Evolutionary conservation across 1,140 invertebrate species (phyloP), one percentile per base, ranked within the genome.

Genomic region (Psilanteris sp.): DNA sequence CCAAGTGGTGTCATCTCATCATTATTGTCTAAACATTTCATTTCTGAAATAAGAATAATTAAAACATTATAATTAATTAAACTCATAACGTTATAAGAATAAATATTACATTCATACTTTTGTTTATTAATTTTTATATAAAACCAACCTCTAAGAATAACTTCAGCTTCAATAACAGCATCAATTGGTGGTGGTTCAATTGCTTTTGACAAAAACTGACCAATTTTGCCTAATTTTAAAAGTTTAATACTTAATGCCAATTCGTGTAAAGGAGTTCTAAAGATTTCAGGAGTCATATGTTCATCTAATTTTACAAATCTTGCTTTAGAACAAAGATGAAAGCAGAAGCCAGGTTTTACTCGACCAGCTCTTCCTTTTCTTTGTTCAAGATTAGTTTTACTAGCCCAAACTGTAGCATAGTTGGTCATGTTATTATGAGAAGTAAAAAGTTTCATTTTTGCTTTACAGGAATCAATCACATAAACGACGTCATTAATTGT

Each of bases 401-500:
- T 96, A 0, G 96, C 96, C 96, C 96, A 97, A 8, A 97, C 95
- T 0, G 96, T 96, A 0, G 96, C 95, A 83, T 98, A 97, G 78
- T 96, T 97, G 0, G 96, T 96, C 91, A 98, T 94, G 86, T 98
- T 98, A 80, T 97, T 97, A 81, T 98, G 96, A 0, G 96, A 96
- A 0, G 96, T 96, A 81, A 97, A 98, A 27, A 97, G 89, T 81
- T 98, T 98, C 90, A 97, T 95, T 83, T 98, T 98, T 0, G 96
- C 95, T 88, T 97, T 97, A 82, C 97, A 97, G 24, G 94, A 94
- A 86, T 99, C 97, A 77, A 99, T 95, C 0, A 99, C 97, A 85
- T 94, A 98, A 1, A 98, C 97, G 4, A 99, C 94, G 84, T 99
- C 97, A 83, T 99, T 95, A 71, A 99, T 99, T 3, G 97, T 98